A percentile compares a stretch with the other conserved stretches of the same genome.
Conservation (phyloP, 2,888 invertebrate genomes). For the Alviniconcha strummeri region DNA sequence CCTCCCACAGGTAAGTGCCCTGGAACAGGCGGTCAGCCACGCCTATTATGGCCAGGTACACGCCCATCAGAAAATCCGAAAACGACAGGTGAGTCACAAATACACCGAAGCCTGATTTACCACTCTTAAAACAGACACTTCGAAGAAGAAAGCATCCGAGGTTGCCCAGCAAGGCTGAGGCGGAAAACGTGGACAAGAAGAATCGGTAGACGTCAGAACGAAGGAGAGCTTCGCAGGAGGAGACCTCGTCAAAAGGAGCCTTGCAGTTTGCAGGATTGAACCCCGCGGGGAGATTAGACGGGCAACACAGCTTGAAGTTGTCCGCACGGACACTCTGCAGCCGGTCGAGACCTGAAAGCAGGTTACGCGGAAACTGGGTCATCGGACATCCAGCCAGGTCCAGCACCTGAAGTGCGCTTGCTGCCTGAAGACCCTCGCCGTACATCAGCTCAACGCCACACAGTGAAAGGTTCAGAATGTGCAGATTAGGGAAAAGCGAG, state of each 20-base stretch:
- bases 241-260: conserved; percentile 4
- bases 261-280: not conserved
- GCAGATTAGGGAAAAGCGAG: not conserved
- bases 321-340: not conserved
- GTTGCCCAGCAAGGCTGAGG: not conserved
- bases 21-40: conserved; percentile 2
- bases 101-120: not conserved
- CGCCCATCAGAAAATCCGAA: conserved; percentile 4
- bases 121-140: not conserved
- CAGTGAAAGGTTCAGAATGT: not conserved
- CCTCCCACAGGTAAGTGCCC: conserved; percentile 9
- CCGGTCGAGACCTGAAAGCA: not conserved
- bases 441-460: not conserved
- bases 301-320: conserved; percentile 4
- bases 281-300: not conserved
- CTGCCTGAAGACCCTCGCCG: not conserved
- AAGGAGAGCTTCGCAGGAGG: not conserved
- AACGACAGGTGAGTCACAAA: not conserved
- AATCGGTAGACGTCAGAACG: not conserved
- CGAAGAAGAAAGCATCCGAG: not conserved
- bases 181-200: not conserved
- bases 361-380: not conserved
- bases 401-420: not conserved
- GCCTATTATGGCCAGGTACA: not conserved
- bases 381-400: not conserved